phyloP scores from a whole-genome alignment of 2,888 invertebrate species.

The Hydrotaea diabolus region DNA sequence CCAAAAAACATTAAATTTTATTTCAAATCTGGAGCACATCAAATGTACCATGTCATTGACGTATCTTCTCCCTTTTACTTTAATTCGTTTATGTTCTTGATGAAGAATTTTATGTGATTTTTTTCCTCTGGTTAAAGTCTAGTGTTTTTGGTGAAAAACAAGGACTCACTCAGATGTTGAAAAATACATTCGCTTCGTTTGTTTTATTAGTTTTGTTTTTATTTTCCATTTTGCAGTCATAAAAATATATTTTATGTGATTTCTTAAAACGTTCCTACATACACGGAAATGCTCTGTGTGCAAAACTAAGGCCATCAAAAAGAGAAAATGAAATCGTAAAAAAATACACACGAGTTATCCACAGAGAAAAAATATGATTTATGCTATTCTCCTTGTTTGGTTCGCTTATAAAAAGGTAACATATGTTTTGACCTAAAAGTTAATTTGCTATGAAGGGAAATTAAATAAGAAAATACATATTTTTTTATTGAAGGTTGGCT shows the following conservation, averaged over 20 bases:
- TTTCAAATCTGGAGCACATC: too few species aligned
- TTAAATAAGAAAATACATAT: neutral
- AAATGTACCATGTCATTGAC: too few species aligned
- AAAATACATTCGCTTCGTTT: neutral
- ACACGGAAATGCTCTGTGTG: too few species aligned
- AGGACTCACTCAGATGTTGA: neutral
- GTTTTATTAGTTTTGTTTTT: neutral
- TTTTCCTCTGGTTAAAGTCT: too few species aligned
- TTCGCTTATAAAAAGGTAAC: neutral
- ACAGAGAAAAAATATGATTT: too few species aligned
- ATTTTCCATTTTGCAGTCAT: neutral
- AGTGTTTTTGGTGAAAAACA: neutral
- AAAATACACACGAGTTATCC: too few species aligned
- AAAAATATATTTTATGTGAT: neutral
- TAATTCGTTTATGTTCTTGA: neutral
- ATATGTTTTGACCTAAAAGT: conserved; percentile 7
- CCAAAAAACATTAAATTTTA: too few species aligned
- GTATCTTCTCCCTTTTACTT: neutral
- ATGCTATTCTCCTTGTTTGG: neutral
- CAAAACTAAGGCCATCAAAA: too few species aligned
- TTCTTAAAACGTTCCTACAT: neutral
- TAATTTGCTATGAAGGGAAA: neutral
- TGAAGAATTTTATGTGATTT: too few species aligned
- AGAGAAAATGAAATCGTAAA: too few species aligned
- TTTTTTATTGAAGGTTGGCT: too few species aligned